Base-by-base conservation (phyloP, 2,113 vertebrate genomes). In the Ceyx cyanopectus region DNA sequence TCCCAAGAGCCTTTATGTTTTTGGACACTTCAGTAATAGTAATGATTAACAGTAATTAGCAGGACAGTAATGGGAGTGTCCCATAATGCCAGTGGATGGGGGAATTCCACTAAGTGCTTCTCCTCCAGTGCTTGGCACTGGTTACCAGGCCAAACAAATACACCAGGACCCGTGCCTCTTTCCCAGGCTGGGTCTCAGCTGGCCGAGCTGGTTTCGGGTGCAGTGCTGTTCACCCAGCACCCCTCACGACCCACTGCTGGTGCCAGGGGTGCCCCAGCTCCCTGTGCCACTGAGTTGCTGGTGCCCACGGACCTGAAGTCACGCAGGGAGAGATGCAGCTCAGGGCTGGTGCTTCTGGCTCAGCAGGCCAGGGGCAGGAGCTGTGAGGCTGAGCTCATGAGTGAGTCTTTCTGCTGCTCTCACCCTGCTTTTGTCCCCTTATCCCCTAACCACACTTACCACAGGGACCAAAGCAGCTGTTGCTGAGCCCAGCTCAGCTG, bases 91-190 rank as follows among this genome's bases (percentile, higher is more conserved):
- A 62, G 81, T 92, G 92, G 92, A 85, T 74, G 70, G 96, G 95
- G 96, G 94, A 96, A 96, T 96, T 96, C 96, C 96, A 96, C 89
- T 92, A 95, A 91, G 85, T 3, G 7, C 89, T 79, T 89, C 87
- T 93, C 75, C 87, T 93, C 32, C 69, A 21, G 5, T 82, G 89
- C 86, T 70, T 77, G n/a, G 46, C 1, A 1, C 89, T 85, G 4
- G 92, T 96, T 95, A 65, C 92, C 78, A 85, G 70, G 94, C 92
- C 87, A 96, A 96, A 96, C 94, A 96, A 96, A 96, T 92, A 96
- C 56, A 91, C 8, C 0, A 0, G 3, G 51, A 77, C 37, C 68
- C 2, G 2, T 66, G 83, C 61, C 65, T 57, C 93, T 96, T 94
- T 75, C 65, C 77, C 88, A 87, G 70, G 54, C 67, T 92, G 41